phyloP scores from a whole-genome alignment of 2,113 vertebrate species.

The Choloepus hoffmanni region DNA sequence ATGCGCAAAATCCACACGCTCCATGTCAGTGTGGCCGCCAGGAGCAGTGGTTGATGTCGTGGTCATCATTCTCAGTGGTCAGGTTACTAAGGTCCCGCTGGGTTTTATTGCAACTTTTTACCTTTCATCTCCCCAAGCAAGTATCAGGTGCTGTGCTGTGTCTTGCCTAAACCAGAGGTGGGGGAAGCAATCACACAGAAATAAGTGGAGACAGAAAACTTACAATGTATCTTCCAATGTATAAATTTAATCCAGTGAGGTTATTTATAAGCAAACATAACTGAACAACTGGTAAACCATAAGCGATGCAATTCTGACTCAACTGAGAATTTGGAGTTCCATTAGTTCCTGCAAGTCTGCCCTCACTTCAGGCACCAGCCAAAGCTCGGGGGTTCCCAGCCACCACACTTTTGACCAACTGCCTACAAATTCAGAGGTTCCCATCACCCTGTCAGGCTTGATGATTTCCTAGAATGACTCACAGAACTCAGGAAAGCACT shows the following conservation, averaged over 20 bases:
- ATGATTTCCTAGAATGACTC: too few species aligned
- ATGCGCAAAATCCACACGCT: background rate
- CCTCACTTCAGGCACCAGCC: too few species aligned
- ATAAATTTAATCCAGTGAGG: background rate
- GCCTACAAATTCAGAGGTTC: too few species aligned
- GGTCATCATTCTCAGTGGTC: background rate
- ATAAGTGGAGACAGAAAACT: background rate
- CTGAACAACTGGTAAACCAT: too few species aligned
- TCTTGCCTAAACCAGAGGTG: accelerated
- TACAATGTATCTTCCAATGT: background rate
- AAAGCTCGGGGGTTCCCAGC: too few species aligned
- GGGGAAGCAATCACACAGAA: background rate
- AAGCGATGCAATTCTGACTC: too few species aligned
- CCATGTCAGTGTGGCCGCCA: background rate
- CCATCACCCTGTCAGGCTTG: too few species aligned
- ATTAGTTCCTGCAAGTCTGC: too few species aligned
- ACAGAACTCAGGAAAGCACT: too few species aligned
- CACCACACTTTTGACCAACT: too few species aligned
- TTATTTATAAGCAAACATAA: background rate
- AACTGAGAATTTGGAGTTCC: too few species aligned
- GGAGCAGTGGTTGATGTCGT: background rate
- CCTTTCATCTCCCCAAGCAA: background rate
- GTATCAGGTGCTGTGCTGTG: background rate
- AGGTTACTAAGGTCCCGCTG: background rate
- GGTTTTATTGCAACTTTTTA: background rate